A percentile compares a stretch with the other conserved stretches of the same genome.
phyloP scores from a whole-genome alignment of 2,888 invertebrate species.

The Drosophila paramelanica region DNA sequence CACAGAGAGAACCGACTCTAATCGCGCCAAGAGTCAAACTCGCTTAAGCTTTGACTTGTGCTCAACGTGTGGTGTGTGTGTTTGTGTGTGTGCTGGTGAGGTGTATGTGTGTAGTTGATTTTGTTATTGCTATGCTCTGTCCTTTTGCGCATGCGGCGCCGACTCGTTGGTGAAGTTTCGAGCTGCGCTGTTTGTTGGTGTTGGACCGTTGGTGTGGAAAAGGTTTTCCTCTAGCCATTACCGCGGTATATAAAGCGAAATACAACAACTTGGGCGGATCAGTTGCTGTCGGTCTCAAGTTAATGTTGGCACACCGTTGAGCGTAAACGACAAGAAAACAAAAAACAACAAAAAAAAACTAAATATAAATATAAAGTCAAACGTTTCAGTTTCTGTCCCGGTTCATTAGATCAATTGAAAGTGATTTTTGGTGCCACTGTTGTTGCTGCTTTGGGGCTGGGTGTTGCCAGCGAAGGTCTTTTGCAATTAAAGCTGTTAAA shows the following conservation, averaged over 20 bases:
- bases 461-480: constrained; percentile 78
- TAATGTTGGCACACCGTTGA: constrained; percentile 65
- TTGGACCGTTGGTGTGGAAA: constrained; percentile 60
- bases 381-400: constrained; percentile 55
- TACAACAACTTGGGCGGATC: constrained; percentile 80
- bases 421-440: constrained; percentile 66
- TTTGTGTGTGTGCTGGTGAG: constrained; percentile 3
- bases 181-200: constrained; percentile 37
- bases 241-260: constrained; percentile 75
- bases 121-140: constrained; percentile 38
- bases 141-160: constrained; percentile 60
- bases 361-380: constrained; percentile 16
- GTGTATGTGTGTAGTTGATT: constrained; percentile 10
- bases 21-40: constrained; percentile 43
- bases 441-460: constrained; percentile 57
- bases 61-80: constrained; percentile 20
- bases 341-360: constrained; percentile 5
- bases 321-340: constrained; percentile 34
- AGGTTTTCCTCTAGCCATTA: constrained; percentile 71
- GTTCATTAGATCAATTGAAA: constrained; percentile 76
- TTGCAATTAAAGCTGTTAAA: constrained; percentile 66
- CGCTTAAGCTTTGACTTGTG: constrained; percentile 27
- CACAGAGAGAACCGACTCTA: constrained; percentile 54
- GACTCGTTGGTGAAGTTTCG: constrained; percentile 74
- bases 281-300: constrained; percentile 76